Base-by-base conservation (phyloP, 2,797 vertebrate species). In the Rachycentron canadum region DNA sequence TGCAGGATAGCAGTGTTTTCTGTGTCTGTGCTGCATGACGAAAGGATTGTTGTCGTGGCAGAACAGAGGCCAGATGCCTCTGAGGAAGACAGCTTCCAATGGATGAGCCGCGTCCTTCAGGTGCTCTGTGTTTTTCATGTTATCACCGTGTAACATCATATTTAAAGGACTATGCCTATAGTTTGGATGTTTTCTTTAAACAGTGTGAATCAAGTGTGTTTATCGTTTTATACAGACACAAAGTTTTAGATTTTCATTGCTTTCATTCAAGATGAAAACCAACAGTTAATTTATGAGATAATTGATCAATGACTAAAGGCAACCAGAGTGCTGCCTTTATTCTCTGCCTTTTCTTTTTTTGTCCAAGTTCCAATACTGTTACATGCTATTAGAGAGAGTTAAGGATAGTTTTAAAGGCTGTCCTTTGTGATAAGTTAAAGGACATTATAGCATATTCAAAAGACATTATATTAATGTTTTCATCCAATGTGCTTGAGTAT, bases 41-140 rank as follows among this genome's bases (percentile, higher is more conserved):
- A 99, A 89, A 95, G 98, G 70, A 97, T 99, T 0, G 96, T 99
- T 61, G 96, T 99, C 16, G 98, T 98, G 86, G 98, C 98, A 0
- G 98, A 99, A 88, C 98, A 99, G 93, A 95, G 98, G 77, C 98
- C 98, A 0, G 98, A 99, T 0, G 96, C 98, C 0, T 98, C 98
- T 0, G 98, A 99, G 90, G 98, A 99, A 86, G 98, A 99, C 94
- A 99, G 97, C 91, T 99, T 99, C 90, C 98, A 98, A 94, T 99
- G 98, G 98, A 99, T 99, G 98, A 98, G 98, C 85, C 95, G 98
- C 0, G 97, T 98, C 68, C 95, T 99, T 50, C 98, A 99, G 97
- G 98, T n/a, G 12, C 19, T 63, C 43, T 68, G 21, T 34, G 32
- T n/a, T 56, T 40, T 40, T 62, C 25, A 41, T 25, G 14, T 52